Conservation (phyloP, 2,888 invertebrate genomes). For the Melanostoma scalare region DNA sequence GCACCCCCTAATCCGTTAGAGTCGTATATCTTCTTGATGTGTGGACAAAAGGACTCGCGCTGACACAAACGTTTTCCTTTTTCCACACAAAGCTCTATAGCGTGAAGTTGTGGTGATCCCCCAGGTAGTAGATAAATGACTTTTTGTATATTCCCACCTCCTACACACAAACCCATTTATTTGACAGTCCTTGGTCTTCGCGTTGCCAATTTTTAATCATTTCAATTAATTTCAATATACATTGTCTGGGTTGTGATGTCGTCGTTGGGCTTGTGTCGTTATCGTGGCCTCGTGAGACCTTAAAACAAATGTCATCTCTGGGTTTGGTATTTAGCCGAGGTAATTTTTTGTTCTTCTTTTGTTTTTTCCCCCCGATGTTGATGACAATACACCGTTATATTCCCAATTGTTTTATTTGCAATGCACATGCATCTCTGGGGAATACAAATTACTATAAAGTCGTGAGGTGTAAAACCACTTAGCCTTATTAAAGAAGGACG, state of each 20-base stretch:
- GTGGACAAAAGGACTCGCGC: constrained; percentile 45
- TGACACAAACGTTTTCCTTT: constrained; percentile 52
- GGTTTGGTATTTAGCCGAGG: constrained; percentile 29
- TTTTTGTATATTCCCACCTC: constrained; percentile 18
- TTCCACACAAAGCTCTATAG: constrained; percentile 28
- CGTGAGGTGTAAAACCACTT: constrained; percentile 69
- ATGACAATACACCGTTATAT: constrained; percentile 35
- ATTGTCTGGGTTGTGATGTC: constrained; percentile 17
- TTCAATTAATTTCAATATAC: constrained; percentile 67
- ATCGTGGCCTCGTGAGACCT: background rate
- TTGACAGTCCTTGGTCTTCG: background rate
- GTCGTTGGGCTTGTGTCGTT: background rate
- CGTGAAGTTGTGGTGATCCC: constrained; percentile 4
- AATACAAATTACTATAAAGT: constrained; percentile 53
- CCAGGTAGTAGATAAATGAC: constrained; percentile 50
- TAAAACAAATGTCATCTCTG: constrained; percentile 36
- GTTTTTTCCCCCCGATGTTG: constrained; percentile 9
- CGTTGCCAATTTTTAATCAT: constrained; percentile 56
- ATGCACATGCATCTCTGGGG: constrained; percentile 59
- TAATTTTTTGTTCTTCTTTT: background rate
- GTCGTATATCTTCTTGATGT: constrained; percentile 46
- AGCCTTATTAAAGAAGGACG: constrained; percentile 68
- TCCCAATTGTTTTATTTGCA: constrained; percentile 41
- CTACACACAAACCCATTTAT: background rate
- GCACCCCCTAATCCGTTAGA: constrained; percentile 15